Percentiles rank a stretch among this genome's conserved stretches.
phyloP scores from a whole-genome alignment of 2,888 invertebrate species.

The Drosophila subquinaria region DNA sequence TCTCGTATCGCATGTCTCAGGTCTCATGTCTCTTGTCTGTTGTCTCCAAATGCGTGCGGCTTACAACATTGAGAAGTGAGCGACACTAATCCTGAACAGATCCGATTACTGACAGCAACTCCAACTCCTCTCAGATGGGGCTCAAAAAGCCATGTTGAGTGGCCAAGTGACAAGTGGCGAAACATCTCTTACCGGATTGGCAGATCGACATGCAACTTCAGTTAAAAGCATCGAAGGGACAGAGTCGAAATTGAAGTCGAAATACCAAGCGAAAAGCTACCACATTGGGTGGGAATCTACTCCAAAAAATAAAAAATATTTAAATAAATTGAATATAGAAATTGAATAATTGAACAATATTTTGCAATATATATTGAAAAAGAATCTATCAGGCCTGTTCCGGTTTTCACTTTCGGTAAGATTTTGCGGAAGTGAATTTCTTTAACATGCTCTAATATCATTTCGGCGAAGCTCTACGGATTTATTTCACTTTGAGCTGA shows the following conservation, averaged over 20 bases:
- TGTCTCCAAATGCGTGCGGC: conserved; percentile 71
- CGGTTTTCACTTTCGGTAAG: too few relatives aligned
- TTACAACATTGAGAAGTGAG: conserved; percentile 75
- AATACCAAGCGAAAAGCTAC: conserved; percentile 1
- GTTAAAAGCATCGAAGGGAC: not conserved
- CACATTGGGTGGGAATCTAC: conserved; percentile 4
- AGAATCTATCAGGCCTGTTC: too few relatives aligned
- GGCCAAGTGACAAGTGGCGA: conserved; percentile 67
- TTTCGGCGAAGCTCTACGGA: too few relatives aligned
- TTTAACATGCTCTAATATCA: too few relatives aligned
- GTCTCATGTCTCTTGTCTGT: conserved; percentile 38
- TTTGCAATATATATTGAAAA: too few relatives aligned
- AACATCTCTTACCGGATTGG: conserved; percentile 35
- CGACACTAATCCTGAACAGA: conserved; percentile 78
- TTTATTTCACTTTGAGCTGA: too few relatives aligned
- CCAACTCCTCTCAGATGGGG: conserved; percentile 11
- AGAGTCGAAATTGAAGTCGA: not conserved
- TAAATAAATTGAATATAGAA: too few relatives aligned
- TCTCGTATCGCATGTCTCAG: not conserved
- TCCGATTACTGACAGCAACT: conserved; percentile 73
- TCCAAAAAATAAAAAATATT: too few relatives aligned
- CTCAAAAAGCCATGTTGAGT: conserved; percentile 35
- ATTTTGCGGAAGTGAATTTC: too few relatives aligned
- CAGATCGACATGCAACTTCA: conserved; percentile 26
- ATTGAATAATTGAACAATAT: too few relatives aligned